Base-by-base conservation (phyloP, 1,140 invertebrate species). In the Drosophila lacteicornis region DNA sequence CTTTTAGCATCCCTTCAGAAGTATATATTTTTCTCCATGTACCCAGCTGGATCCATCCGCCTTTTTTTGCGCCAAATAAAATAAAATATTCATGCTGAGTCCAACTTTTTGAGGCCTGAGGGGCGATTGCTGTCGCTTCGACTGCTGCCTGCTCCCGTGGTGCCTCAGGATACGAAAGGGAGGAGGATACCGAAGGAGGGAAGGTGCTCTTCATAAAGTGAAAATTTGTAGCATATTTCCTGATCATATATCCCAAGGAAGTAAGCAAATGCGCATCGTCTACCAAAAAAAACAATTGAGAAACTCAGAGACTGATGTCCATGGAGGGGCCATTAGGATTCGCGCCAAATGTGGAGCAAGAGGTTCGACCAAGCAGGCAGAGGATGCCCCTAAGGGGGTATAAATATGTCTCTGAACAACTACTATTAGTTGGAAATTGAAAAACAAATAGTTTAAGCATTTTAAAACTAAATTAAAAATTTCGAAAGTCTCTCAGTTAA, bases 71-170 rank as follows among this genome's bases (percentile, higher is more conserved):
- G 65, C 71, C 79, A 79, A 78, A 82, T 78, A 87, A 79, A 79
- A 83, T 87, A 87, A 80, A 88, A 87, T 83, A 87, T 86, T 75
- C 79, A 77, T 82, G 83, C 83, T 86, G 82, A 65, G 82, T 83
- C 38, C 77, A 58, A 77, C 63, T 70, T 73, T 55, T 73, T 62
- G 58, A 57, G 80, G 55, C 83, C 71, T 51, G 79, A 50, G 74
- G 82, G 68, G 30, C 71, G 63, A 83, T 59, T 65, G 55, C 59
- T 60, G 80, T 61, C 61, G 57, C 61, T 57, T 73, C 51, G 51
- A 56, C 51, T 60, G 79, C 57, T 45, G 79, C 30, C 30, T 46
- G 80, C 62, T 78, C 67, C 73, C 57, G 65, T 57, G 63, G 36
- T 57, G 75, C 75, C 56, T 42, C 25, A 33, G 43, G 62, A 15